These are phyloP conservation scores for Megalopta genalis DNA, from an alignment of 1,140 invertebrate species.

Conservation along the genomic window DNA sequence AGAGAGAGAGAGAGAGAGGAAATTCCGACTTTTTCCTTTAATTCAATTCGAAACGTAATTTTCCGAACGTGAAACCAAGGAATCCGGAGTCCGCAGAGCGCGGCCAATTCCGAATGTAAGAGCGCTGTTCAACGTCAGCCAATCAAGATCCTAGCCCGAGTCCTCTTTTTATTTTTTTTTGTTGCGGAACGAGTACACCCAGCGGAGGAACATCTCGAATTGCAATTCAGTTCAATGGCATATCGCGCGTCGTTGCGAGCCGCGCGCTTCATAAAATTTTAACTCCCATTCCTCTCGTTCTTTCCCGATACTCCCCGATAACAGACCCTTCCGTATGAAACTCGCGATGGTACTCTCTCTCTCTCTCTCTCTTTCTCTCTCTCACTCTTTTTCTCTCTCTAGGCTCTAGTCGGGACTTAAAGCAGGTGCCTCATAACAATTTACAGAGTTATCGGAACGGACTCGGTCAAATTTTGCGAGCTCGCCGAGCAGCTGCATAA, in stretches of 20 bases:
- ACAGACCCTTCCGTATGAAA: not conserved
- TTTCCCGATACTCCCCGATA: conserved; percentile 27
- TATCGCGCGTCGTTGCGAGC: conserved; percentile 1
- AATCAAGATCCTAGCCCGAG: not conserved
- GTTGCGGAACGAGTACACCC: not conserved
- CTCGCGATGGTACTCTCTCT: not conserved
- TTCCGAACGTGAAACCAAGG: not conserved
- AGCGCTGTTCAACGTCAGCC: not conserved
- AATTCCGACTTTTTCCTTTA: not conserved
- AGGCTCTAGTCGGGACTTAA: not conserved
- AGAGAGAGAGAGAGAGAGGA: too few relatives aligned
- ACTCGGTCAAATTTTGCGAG: too few relatives aligned
- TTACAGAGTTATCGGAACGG: conserved; percentile 9
- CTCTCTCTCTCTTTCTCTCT: not conserved
- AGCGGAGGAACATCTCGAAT: conserved; percentile 8
- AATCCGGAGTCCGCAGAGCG: not conserved
- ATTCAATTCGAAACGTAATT: not conserved
- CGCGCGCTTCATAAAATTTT: conserved; percentile 36
- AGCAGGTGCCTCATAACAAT: conserved; percentile 24
- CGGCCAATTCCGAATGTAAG: conserved; percentile 9
- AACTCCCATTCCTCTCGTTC: conserved; percentile 11
- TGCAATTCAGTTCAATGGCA: conserved; percentile 12
- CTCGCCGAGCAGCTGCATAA: too few relatives aligned
- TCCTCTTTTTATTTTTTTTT: not conserved
- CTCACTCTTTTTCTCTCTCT: not conserved